phyloP scores from a whole-genome alignment of 1,140 invertebrate species.

The Hylaeus anthracinus region DNA sequence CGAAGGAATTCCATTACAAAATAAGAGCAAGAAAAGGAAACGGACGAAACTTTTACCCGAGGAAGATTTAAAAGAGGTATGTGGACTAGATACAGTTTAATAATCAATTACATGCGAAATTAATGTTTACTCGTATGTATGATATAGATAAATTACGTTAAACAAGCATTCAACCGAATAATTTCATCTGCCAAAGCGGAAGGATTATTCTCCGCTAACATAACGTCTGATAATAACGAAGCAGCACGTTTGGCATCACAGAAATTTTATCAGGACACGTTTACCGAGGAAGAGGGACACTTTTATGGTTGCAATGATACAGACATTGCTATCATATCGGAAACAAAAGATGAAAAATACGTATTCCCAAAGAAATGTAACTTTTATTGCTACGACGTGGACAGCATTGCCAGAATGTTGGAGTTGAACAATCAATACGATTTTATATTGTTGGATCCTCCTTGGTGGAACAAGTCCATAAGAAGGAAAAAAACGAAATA shows the following conservation, averaged over 20 bases:
- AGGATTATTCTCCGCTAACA: conserved; percentile 56
- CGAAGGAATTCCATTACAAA: conserved; percentile 14
- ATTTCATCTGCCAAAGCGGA: conserved; percentile 51
- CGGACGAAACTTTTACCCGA: conserved; percentile 47
- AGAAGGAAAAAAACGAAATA: conserved; percentile 86
- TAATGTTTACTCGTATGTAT: conserved; percentile 10
- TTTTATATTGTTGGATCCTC: conserved; percentile 93
- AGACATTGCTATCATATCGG: conserved; percentile 63
- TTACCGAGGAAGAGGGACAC: conserved; percentile 55
- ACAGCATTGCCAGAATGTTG: conserved; percentile 72
- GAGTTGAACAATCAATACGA: conserved; percentile 83
- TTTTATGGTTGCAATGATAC: conserved; percentile 72
- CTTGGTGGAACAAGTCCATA: conserved; percentile 97
- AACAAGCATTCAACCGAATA: conserved; percentile 59
- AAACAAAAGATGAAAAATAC: conserved; percentile 70
- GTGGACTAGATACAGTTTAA: background rate
- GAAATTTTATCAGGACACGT: conserved; percentile 70
- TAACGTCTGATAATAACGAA: conserved; percentile 72
- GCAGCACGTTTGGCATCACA: conserved; percentile 68
- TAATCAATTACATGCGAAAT: background rate
- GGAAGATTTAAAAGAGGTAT: conserved; percentile 63
- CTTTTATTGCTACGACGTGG: conserved; percentile 81
- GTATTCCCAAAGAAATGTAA: conserved; percentile 77
- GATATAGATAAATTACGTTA: conserved; percentile 64
- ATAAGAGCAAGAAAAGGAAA: conserved; percentile 60